Percentiles rank a stretch among this genome's conserved stretches.
Evolutionary conservation across 2,888 invertebrate genomes (phyloP).

Genomic region (Ochlodes sylvanus): DNA sequence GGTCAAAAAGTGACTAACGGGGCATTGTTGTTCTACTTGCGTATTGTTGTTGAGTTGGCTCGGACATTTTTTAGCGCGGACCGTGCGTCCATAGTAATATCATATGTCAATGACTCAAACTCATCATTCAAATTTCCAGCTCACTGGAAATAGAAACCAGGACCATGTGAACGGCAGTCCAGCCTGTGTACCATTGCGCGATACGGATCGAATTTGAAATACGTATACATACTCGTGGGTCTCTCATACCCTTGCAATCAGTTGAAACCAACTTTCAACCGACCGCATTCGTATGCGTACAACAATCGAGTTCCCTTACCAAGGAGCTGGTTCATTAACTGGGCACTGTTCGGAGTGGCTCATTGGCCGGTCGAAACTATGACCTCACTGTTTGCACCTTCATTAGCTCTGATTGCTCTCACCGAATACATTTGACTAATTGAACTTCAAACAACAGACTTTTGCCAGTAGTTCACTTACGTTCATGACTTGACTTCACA

Average conservation of each 20-base stretch:
- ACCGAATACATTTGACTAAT: conserved; percentile 36
- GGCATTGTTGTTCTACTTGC: too few relatives aligned
- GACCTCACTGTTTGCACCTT: conserved; percentile 21
- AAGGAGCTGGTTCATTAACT: conserved; percentile 7
- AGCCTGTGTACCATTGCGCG: too few relatives aligned
- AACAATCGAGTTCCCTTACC: background rate
- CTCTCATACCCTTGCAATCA: too few relatives aligned
- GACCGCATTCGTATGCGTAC: background rate
- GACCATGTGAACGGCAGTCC: too few relatives aligned
- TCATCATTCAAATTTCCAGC: too few relatives aligned
- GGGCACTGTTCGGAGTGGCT: background rate
- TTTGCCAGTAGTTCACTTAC: conserved; percentile 16
- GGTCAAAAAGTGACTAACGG: too few relatives aligned
- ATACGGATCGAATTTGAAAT: too few relatives aligned
- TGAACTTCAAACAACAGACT: conserved; percentile 13
- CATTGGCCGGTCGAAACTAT: conserved; percentile 3
- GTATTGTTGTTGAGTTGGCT: too few relatives aligned
- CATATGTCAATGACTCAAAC: too few relatives aligned
- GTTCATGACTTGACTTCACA: background rate
- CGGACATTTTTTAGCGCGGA: too few relatives aligned
- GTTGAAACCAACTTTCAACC: background rate
- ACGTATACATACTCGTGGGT: background rate
- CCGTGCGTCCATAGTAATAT: too few relatives aligned
- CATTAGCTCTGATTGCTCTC: conserved; percentile 33
- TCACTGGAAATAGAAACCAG: too few relatives aligned